A percentile compares a stretch with the other conserved stretches of the same genome.
Evolutionary conservation across 2,797 vertebrate genomes (phyloP).

Genomic region (Mormyrops boulengeri): DNA sequence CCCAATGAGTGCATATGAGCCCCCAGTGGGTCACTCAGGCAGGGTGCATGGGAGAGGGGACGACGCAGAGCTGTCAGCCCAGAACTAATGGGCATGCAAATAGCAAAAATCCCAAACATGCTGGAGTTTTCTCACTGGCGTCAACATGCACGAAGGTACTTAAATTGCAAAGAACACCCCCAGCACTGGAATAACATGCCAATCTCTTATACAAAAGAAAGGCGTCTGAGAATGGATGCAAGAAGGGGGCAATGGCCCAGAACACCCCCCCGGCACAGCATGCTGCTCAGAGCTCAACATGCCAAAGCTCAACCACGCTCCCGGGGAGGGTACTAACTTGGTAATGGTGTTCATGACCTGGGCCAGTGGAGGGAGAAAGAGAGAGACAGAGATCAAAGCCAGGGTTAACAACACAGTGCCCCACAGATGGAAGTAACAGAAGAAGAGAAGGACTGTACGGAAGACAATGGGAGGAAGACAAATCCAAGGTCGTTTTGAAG

Average conservation of each 20-base stretch:
- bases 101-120: background rate
- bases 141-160: background rate
- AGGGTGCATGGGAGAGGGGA: background rate
- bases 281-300: conserved; percentile 34
- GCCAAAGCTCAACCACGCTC: conserved; percentile 36
- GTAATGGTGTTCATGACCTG: conserved; percentile 77
- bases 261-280: conserved; percentile 27
- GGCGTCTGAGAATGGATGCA: background rate
- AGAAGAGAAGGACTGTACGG: background rate
- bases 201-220: background rate
- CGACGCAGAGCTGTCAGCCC: background rate
- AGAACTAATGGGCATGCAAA: background rate
- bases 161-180: background rate
- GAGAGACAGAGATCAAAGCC: background rate
- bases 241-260: background rate
- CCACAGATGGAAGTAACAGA: background rate
- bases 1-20: background rate
- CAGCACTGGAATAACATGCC: background rate
- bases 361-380: conserved; percentile 35
- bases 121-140: background rate
- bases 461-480: background rate
- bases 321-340: conserved; percentile 79
- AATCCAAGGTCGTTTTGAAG: background rate
- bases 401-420: background rate
- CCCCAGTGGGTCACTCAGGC: background rate